Conservation (phyloP, 2,888 invertebrate genomes). For the Onthophagus sagittarius region DNA sequence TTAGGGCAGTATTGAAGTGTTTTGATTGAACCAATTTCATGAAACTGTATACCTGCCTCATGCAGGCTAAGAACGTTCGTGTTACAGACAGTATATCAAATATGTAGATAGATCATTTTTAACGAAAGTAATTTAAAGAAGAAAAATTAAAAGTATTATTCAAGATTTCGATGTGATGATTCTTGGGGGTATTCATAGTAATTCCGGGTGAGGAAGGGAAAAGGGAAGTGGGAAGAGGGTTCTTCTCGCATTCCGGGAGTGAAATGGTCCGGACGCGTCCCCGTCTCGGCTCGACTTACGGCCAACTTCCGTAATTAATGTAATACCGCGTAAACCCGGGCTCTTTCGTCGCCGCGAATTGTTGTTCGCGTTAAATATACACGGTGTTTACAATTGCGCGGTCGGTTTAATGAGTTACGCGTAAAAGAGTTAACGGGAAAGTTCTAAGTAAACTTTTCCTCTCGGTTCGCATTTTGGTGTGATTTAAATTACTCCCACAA, state of each 20-base stretch:
- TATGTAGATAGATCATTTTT: no score
- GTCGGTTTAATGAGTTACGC: not conserved
- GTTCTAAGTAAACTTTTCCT: not conserved
- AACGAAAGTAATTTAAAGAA: no score
- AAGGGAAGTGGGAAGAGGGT: not conserved
- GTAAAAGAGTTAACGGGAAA: not conserved
- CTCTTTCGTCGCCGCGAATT: not conserved
- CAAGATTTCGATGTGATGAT: not conserved
- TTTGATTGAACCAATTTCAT: no score
- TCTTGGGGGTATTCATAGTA: not conserved
- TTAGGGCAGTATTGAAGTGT: no score
- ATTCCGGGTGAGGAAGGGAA: not conserved
- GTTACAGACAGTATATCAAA: no score
- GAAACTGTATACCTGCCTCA: no score
- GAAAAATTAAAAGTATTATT: not conserved
- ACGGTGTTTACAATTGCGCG: not conserved
- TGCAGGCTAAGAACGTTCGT: no score
- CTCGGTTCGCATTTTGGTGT: not conserved
- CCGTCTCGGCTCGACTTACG: not conserved
- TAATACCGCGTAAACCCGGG: conserved; percentile 5
- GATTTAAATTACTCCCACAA: not conserved
- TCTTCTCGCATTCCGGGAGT: not conserved
- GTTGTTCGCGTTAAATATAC: conserved; percentile 4
- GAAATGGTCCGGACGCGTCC: not conserved
- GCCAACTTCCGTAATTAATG: conserved; percentile 9